Base-by-base conservation (phyloP, 2,113 vertebrate genomes). In the Tauraco erythrolophus region DNA sequence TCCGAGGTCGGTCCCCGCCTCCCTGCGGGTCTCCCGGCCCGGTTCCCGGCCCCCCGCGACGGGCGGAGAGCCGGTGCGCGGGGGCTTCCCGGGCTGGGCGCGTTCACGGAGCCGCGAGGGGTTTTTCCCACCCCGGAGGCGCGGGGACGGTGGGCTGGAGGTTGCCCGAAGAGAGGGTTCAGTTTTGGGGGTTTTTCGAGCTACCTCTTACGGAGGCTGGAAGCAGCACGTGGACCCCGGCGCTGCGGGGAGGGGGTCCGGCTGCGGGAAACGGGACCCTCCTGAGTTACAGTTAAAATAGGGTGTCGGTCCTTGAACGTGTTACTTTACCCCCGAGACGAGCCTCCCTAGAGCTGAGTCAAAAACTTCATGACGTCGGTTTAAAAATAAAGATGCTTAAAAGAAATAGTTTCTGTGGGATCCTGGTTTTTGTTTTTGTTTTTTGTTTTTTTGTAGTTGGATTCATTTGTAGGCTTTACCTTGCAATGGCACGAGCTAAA, bases 241-340 rank as follows among this genome's bases (percentile, higher is more conserved):
- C 41, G 19, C 14, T 37, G 51, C 51, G 3, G 2, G 21, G 43
- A n/a, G 50, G 7, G 13, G 35, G 11, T 5, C 15, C 6, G 60
- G 18, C 51, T n/a, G 18, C 3, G 2, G 41, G 41, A 14, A 53
- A 4, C 9, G 39, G 35, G 86, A 4, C 8, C 3, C 8, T 18
- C 4, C 0, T 1, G 12, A 25, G 19, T 27, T 33, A 2, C 0
- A 1, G 7, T 7, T 31, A 2, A 33, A 57, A 5, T 0, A 3
- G 13, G 6, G 6, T 5, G 28, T 45, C 2, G 2, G 16, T 57
- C 53, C 57, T 33, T 30, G 41, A 8, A 11, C 1, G 6, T 7
- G 12, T 2, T 4, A 2, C 53, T 17, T 54, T 19, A 2, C 14
- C 11, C 11, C 39, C 30, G 1, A 9, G 0, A 3, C 1, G 25